Conservation (phyloP, 2,888 invertebrate species). For the Pegoplata infirma region DNA sequence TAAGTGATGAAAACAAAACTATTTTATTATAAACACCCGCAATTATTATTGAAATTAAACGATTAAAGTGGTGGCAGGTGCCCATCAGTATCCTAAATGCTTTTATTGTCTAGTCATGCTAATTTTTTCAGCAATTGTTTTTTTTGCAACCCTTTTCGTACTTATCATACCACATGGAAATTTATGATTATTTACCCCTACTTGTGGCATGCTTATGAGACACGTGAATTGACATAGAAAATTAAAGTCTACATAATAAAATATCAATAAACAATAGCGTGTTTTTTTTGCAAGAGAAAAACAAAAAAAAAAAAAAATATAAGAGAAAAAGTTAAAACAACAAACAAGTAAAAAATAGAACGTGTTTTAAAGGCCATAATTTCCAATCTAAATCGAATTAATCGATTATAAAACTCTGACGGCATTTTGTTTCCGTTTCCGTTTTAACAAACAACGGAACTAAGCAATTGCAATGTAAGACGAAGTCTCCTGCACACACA, state of each 20-base stretch:
- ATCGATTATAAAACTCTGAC: conserved; percentile 76
- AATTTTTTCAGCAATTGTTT: conserved; percentile 31
- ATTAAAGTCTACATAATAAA: conserved; percentile 50
- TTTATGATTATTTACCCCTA: background rate
- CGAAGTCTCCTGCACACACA: conserved; percentile 21
- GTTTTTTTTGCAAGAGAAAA: conserved; percentile 8
- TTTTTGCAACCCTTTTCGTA: conserved; percentile 12
- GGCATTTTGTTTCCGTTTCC: conserved; percentile 76
- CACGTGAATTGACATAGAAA: conserved; percentile 44
- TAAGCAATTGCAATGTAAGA: conserved; percentile 58
- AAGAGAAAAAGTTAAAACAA: conserved; percentile 22
- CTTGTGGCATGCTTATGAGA: conserved; percentile 26
- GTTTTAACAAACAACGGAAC: conserved; percentile 71
- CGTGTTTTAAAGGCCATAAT: conserved; percentile 74
- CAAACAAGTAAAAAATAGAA: conserved; percentile 57
- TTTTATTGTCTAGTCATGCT: conserved; percentile 46
- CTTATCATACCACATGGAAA: conserved; percentile 1
- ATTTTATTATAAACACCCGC: conserved; percentile 28
- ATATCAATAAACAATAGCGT: conserved; percentile 64
- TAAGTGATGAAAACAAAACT: conserved; percentile 35
- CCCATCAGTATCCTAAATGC: background rate
- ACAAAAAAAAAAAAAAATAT: background rate
- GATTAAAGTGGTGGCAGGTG: conserved; percentile 41
- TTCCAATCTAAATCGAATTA: conserved; percentile 78
- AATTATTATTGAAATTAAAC: conserved; percentile 33